Percentiles rank a stretch among this genome's conserved stretches.
Conservation (phyloP, 2,113 vertebrate species). For the Dicentrarchus labrax region DNA sequence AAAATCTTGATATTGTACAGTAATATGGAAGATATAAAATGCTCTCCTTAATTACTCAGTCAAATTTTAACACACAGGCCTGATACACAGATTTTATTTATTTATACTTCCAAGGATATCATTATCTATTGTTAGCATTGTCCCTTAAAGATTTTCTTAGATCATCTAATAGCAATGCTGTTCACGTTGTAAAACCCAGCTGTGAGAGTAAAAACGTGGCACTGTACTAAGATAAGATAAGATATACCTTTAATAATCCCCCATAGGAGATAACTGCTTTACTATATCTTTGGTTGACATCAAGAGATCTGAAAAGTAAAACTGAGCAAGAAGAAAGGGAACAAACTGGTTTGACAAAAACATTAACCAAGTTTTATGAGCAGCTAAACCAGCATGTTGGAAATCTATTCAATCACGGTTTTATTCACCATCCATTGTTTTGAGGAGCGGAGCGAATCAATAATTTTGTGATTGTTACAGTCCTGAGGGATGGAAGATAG, state of each 20-base stretch:
- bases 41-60: no score
- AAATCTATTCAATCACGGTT: slow-evolving; percentile 66
- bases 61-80: no score
- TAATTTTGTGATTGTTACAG: slow-evolving; percentile 71
- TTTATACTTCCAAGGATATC: background rate
- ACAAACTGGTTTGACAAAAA: slow-evolving; percentile 23
- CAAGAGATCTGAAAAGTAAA: background rate
- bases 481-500: slow-evolving; percentile 64
- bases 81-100: no score
- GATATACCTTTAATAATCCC: no score
- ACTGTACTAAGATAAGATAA: no score
- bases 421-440: slow-evolving; percentile 70
- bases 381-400: slow-evolving; percentile 13
- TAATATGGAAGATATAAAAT: no score
- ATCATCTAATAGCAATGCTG: background rate
- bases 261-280: no score
- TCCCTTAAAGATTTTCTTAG: no score
- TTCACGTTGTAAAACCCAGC: background rate
- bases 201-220: background rate
- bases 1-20: no score
- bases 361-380: slow-evolving; percentile 38
- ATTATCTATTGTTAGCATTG: no score
- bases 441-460: slow-evolving; percentile 66
- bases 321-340: slow-evolving; percentile 11
- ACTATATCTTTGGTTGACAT: background rate